Evolutionary conservation across 2,797 vertebrate species (phyloP).

Genomic region (Chelidonichthys spinosus): DNA sequence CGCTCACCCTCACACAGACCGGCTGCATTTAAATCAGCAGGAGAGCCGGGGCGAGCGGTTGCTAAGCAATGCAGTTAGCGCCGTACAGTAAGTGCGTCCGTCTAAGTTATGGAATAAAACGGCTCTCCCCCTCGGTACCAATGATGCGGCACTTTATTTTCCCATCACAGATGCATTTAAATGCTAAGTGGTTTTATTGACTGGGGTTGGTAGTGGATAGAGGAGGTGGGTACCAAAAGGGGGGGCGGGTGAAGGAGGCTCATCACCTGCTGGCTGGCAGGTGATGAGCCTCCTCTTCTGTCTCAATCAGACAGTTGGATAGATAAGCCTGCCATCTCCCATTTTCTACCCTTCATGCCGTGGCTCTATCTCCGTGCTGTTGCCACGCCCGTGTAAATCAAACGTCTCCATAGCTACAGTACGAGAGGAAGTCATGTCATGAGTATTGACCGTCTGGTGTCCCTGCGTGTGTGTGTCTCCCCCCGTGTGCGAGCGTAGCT

Average conservation of each 20-base stretch:
- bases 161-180: slow-evolving; percentile 81
- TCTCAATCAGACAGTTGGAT: slow-evolving; percentile 61
- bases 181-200: slow-evolving; percentile 84
- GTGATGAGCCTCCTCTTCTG: slow-evolving; percentile 59
- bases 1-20: slow-evolving; percentile 46
- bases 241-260: slow-evolving; percentile 42
- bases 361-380: slow-evolving; percentile 41
- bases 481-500: slow-evolving; percentile 81
- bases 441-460: slow-evolving; percentile 60
- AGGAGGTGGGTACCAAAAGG: slow-evolving; percentile 66
- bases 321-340: slow-evolving; percentile 67
- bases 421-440: slow-evolving; percentile 62
- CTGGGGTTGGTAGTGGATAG: slow-evolving; percentile 69
- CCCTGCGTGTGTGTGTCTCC: slow-evolving; percentile 47
- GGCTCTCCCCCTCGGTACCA: slow-evolving; percentile 66
- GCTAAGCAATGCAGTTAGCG: slow-evolving; percentile 77
- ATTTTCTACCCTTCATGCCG: slow-evolving; percentile 64
- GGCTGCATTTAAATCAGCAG: slow-evolving; percentile 70
- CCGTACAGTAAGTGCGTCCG: slow-evolving; percentile 68
- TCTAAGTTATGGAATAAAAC: slow-evolving; percentile 75
- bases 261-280: slow-evolving; percentile 53
- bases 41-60: slow-evolving; percentile 60
- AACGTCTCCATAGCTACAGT: slow-evolving; percentile 56
- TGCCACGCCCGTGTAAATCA: slow-evolving; percentile 55
- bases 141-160: slow-evolving; percentile 81